Evolutionary conservation across 2,888 invertebrate genomes (phyloP), one percentile per base, ranked within the genome.

Genomic region (Linnaemya vulpina): DNA sequence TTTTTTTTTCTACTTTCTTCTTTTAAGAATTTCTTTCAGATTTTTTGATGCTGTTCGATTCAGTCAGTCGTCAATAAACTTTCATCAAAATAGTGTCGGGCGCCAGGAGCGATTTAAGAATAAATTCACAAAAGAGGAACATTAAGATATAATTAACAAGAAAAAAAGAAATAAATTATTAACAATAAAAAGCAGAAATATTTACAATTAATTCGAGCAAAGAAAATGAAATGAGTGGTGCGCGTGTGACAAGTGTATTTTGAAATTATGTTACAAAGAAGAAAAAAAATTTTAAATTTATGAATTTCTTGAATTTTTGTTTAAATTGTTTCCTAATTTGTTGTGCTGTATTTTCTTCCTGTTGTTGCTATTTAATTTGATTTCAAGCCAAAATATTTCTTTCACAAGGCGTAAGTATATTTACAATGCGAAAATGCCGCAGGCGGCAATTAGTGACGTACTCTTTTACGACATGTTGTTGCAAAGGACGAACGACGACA

Each of bases 11-110:
- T 60, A 53, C 30, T 46, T 51, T 51, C 15, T 25, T 67, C 13
- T 49, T 43, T 30, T n/a, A 51, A 75, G 22, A 53, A 74, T 30
- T 80, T 80, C 58, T 74, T 74, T 80, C 20, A 30, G 46, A 65
- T 49, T 58, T 55, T 67, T 60, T 58, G 80, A 80, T 80, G 80
- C 74, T 80, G 74, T 60, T 67, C 15, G 58, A 22, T 51, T 85
- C 74, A 85, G 84, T 85, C 74, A 85, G 85, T 85, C 70, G 77
- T 75, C 78, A 46, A 49, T 65, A 78, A 75, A 82, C 85, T 75
- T 81, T 82, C 78, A 70, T 70, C 51, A 13, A 78, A 70, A 38
- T 17, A 51, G 80, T 65, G 15, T 58, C 22, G 35, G 43, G 40
- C 15, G 43, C n/a, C n/a, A 60, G 2, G 25, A n/a, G n/a, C 30